A percentile compares a stretch with the other conserved stretches of the same genome.
Conservation (phyloP, 2,797 vertebrate genomes). For the Capromys pilorides region DNA sequence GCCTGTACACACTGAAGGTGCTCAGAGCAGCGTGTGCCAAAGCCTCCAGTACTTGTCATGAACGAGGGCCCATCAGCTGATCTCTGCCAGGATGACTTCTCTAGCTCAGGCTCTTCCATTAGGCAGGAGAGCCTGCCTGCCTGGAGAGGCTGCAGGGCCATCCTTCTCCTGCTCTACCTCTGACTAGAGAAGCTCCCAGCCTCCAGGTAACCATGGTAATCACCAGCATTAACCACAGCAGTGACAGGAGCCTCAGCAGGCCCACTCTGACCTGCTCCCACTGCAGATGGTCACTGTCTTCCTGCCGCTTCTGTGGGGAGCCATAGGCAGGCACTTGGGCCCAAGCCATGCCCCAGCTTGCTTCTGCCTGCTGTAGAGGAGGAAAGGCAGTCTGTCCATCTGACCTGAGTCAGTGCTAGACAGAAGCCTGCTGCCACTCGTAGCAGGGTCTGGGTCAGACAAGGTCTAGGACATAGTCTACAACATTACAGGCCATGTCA, state of each 20-base stretch:
- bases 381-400: not conserved
- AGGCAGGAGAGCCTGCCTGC: not conserved
- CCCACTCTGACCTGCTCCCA: slow-evolving; percentile 63
- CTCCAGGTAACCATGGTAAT: slow-evolving; percentile 87
- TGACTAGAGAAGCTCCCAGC: slow-evolving; percentile 64
- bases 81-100: not conserved
- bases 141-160: not conserved
- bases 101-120: not conserved
- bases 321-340: not conserved
- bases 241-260: slow-evolving; percentile 74
- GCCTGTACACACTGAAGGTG: not conserved
- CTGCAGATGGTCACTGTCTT: not conserved
- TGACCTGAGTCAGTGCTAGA: not conserved
- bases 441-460: not conserved
- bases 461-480: not conserved
- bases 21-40: not conserved
- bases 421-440: not conserved
- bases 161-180: slow-evolving; percentile 63
- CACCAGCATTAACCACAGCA: slow-evolving; percentile 81
- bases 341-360: not conserved
- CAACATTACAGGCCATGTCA: not conserved
- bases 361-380: not conserved
- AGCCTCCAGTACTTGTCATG: rapidly evolving
- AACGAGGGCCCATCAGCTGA: rapidly evolving
- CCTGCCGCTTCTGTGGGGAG: not conserved